These are phyloP conservation scores for Tetraodon nigroviridis DNA, from an alignment of 2,113 vertebrate genomes.

Conservation along the genomic window DNA sequence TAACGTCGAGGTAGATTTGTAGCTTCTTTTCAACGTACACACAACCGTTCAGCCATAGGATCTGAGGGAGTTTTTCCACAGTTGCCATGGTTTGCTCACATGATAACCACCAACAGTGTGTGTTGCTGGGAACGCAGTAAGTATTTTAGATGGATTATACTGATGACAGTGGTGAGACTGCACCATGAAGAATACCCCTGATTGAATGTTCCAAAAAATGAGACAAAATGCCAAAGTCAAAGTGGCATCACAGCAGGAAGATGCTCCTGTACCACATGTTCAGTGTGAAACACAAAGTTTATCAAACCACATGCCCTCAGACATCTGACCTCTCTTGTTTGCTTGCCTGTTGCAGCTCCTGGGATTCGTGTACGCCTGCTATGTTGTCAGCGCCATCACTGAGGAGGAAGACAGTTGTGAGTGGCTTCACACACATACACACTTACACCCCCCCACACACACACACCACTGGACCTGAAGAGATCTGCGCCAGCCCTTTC, in stretches of 20 bases:
- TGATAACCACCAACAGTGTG: too few species aligned
- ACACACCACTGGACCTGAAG: slow-evolving; percentile 3
- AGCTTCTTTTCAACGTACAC: too few species aligned
- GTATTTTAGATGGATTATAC: too few species aligned
- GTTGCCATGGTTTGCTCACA: too few species aligned
- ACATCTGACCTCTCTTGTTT: slow-evolving; percentile 37
- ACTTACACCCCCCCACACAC: slow-evolving; percentile 27
- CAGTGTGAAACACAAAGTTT: slow-evolving; percentile 12
- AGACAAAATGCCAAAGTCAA: too few species aligned
- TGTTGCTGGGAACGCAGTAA: too few species aligned
- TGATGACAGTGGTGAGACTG: too few species aligned
- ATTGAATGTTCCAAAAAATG: too few species aligned
- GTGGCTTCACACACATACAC: slow-evolving; percentile 32
- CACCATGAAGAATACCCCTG: too few species aligned
- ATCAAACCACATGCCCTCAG: background rate
- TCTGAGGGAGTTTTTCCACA: too few species aligned
- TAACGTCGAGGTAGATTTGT: too few species aligned
- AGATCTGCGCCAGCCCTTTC: background rate
- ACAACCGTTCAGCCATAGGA: too few species aligned
- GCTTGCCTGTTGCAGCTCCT: slow-evolving; percentile 77
- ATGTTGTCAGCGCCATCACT: slow-evolving; percentile 81
- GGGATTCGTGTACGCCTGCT: slow-evolving; percentile 83
- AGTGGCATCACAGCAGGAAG: background rate
- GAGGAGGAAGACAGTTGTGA: slow-evolving; percentile 82
- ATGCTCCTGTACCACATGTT: slow-evolving; percentile 10